Evolutionary conservation across 1,140 invertebrate genomes (phyloP), one percentile per base, ranked within the genome.

Genomic region (Linepithema humile): DNA sequence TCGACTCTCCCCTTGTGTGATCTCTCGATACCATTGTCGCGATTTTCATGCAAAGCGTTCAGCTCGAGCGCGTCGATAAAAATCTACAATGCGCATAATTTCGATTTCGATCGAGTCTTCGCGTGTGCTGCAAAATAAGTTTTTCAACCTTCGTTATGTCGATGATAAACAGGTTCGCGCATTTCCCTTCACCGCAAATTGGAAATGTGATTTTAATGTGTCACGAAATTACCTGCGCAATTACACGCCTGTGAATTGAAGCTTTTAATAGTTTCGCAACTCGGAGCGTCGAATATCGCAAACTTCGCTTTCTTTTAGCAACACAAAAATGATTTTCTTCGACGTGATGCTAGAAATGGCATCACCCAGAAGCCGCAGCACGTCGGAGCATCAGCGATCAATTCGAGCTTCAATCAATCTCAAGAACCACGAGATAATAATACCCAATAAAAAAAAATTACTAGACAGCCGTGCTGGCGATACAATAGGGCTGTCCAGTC

Each of bases 41-140:
- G 62, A 78, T 78, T 78, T 78, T 78, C 48, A 7, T 12, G 5
- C 17, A 55, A 67, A 67, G n/a, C 40, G 73, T 75, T 67, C 60
- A 53, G 32, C 15, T 67, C 38, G 53, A 64, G 29, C 32, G 74
- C 20, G 12, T 29, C 7, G 59, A 65, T 55, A 55, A 55, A 78
- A 78, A 78, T 77, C 59, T 50, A 20, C 53, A 35, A 32, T n/a
- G 15, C 2, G n/a, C 29, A 64, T 35, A 35, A 40, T 80, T 80
- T 69, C 59, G 29, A 69, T 40, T 45, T 20, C 62, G 23, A 69
- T 9, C 15, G 45, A 53, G n/a, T 12, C 12, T 57, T 7, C 40
- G 40, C 12, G 35, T 6, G 9, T 26, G 3, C 29, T 23, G 60
- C 12, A 17, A 53, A 55, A 38, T 40, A 10, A 40, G 26, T 62